These are phyloP conservation scores for Drosophila rufa DNA, from an alignment of 1,140 invertebrate species.

Conservation along the genomic window DNA sequence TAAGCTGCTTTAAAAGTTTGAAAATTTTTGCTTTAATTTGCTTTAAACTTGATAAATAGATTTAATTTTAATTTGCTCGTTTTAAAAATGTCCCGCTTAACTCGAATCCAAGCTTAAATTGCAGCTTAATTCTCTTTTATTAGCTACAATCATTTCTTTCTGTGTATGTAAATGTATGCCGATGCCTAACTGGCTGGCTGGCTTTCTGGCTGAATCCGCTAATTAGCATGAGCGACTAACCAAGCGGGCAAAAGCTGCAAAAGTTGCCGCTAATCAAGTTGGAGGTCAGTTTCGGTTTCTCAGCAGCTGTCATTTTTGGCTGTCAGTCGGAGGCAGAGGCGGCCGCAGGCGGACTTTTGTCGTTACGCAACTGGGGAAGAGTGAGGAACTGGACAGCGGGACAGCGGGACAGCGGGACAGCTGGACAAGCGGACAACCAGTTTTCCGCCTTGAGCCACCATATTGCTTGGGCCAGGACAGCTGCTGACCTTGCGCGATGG, in stretches of 20 bases:
- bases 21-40: too few species aligned
- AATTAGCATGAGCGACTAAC: constrained; percentile 65
- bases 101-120: too few species aligned
- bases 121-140: too few species aligned
- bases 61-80: too few species aligned
- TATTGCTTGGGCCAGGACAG: constrained; percentile 52
- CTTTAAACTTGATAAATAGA: too few species aligned
- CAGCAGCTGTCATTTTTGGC: constrained; percentile 22
- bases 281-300: constrained; percentile 62
- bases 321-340: constrained; percentile 10
- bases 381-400: constrained; percentile 8
- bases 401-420: background rate
- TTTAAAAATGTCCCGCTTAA: too few species aligned
- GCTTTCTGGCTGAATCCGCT: constrained; percentile 56
- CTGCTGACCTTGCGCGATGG: constrained; percentile 61
- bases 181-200: background rate
- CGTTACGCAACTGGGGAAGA: constrained; percentile 61
- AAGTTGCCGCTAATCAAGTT: constrained; percentile 78
- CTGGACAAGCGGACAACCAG: constrained; percentile 6
- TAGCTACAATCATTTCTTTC: background rate
- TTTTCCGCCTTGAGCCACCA: constrained; percentile 21
- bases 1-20: too few species aligned
- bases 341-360: constrained; percentile 14
- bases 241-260: constrained; percentile 45
- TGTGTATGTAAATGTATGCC: constrained; percentile 42